Percentiles rank a stretch among this genome's conserved stretches.
Conservation (phyloP, 2,113 vertebrate species). For the Ictalurus punctatus region DNA sequence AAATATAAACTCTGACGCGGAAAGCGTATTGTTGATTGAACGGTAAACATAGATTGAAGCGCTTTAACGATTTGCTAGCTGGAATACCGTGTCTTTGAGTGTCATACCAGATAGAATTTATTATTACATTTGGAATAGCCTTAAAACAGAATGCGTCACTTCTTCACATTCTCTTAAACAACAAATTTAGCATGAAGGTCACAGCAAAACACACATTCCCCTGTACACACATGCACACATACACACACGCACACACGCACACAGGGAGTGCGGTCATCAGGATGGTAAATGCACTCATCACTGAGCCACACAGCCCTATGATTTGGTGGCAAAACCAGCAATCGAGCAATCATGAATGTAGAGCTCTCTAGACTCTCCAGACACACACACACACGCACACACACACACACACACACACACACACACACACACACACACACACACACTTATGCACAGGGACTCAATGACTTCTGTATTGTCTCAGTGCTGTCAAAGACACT, state of each 20-base stretch:
- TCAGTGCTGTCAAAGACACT: conserved; percentile 24
- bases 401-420: conserved; percentile 23
- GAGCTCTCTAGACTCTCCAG: conserved; percentile 38
- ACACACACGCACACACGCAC: conserved; percentile 12
- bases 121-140: background rate
- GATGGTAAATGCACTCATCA: conserved; percentile 53
- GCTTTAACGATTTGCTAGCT: background rate
- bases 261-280: conserved; percentile 36
- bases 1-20: background rate
- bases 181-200: background rate
- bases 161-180: background rate
- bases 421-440: conserved; percentile 25
- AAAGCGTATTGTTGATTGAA: background rate
- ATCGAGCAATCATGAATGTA: conserved; percentile 50
- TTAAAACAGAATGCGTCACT: background rate
- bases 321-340: conserved; percentile 54
- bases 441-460: background rate
- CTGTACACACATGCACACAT: background rate
- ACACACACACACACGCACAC: background rate
- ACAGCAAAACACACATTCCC: conserved; percentile 1
- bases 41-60: background rate
- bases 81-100: background rate
- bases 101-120: background rate
- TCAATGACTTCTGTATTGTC: conserved; percentile 28
- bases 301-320: conserved; percentile 43